Evolutionary conservation across 2,113 vertebrate genomes (phyloP).

Genomic region (Nothobranchius kuhntae): DNA sequence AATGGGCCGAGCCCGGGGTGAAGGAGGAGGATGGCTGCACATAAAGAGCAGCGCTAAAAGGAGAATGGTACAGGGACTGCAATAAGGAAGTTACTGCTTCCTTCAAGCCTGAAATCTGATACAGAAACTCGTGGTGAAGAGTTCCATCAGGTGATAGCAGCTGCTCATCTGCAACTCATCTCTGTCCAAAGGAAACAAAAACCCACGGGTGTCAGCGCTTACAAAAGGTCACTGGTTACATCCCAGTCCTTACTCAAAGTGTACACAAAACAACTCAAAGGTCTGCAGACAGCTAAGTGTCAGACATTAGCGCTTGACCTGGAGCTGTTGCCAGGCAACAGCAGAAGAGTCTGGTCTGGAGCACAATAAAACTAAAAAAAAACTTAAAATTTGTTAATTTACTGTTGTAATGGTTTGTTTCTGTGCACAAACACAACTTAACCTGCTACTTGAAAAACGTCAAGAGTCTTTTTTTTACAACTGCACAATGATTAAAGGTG

Average conservation of each 20-base stretch:
- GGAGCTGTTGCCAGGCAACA: conserved; percentile 32
- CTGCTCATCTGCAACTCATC: background rate
- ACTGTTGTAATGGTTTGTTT: background rate
- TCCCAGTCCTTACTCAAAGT: conserved; percentile 4
- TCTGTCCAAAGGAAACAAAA: background rate
- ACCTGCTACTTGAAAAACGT: too few species aligned
- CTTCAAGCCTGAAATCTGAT: background rate
- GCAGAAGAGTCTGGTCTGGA: background rate
- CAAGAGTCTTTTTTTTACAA: too few species aligned
- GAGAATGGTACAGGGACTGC: conserved; percentile 9
- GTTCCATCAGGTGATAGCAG: background rate
- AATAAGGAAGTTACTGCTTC: conserved; percentile 9
- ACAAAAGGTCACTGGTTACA: conserved; percentile 1
- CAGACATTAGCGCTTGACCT: conserved; percentile 17
- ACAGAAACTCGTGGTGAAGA: too few species aligned
- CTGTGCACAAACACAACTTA: background rate
- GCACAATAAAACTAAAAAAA: background rate
- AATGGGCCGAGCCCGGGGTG: conserved; percentile 32
- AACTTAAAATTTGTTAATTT: background rate
- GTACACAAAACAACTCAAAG: conserved; percentile 9
- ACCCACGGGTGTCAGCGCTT: background rate
- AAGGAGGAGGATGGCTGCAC: conserved; percentile 20
- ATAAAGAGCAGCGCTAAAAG: conserved; percentile 1
- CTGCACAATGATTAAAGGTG: too few species aligned
- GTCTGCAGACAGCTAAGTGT: conserved; percentile 23